phyloP scores from a whole-genome alignment of 2,888 invertebrate species.

The Gibbula magus region DNA sequence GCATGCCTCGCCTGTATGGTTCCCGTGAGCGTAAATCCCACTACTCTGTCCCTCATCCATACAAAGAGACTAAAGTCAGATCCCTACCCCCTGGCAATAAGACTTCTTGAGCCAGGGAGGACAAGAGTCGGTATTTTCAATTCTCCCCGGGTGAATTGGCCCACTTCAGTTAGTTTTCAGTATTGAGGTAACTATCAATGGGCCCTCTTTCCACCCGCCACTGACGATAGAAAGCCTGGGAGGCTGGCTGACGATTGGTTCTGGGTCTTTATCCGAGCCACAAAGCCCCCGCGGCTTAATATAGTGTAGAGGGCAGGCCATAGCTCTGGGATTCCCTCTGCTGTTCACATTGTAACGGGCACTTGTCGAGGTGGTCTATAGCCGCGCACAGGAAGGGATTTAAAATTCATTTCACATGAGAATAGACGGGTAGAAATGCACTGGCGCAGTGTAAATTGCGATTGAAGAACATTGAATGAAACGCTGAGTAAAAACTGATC shows the following conservation, averaged over 20 bases:
- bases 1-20: too few species aligned
- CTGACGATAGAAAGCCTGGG: neutral
- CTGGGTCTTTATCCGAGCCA: neutral
- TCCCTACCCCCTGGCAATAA: neutral
- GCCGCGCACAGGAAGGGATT: neutral
- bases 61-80: slow-evolving; percentile 2
- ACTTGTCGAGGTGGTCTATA: neutral
- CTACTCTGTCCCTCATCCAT: neutral
- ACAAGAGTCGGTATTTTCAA: slow-evolving; percentile 9
- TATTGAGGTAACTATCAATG: neutral
- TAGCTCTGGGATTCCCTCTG: neutral
- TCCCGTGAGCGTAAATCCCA: too few species aligned
- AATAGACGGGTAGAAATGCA: neutral
- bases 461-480: neutral
- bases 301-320: neutral
- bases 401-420: slow-evolving; percentile 14
- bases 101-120: neutral
- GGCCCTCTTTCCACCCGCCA: neutral
- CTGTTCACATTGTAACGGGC: neutral
- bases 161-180: neutral
- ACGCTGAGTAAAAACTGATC: neutral
- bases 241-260: neutral
- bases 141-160: neutral
- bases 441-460: neutral
- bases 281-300: slow-evolving; percentile 8